These are phyloP conservation scores for Acheta domesticus DNA, from an alignment of 2,888 invertebrate genomes.

Conservation along the genomic window DNA sequence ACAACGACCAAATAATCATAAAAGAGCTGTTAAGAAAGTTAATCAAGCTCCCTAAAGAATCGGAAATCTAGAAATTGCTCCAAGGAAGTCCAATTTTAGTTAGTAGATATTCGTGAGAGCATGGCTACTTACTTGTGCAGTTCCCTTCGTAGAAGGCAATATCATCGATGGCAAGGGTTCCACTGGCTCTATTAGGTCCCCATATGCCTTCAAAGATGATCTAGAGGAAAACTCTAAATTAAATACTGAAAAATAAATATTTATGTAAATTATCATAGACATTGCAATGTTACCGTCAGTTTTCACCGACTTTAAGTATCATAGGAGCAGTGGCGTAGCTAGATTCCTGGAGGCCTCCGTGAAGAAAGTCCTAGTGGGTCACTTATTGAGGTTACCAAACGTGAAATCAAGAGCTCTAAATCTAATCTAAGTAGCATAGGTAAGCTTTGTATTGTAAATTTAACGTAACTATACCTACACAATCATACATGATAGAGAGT, in stretches of 20 bases:
- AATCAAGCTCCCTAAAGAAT: background rate
- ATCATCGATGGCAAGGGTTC: constrained; percentile 48
- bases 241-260: background rate
- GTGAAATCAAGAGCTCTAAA: no score
- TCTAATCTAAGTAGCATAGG: no score
- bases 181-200: constrained; percentile 46
- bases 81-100: background rate
- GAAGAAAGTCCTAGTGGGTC: no score
- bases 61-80: background rate
- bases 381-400: no score
- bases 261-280: background rate
- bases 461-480: no score
- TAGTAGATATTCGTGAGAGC: no score
- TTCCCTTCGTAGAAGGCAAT: constrained; percentile 47
- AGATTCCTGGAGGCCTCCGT: no score
- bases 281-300: no score
- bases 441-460: no score
- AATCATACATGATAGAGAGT: no score
- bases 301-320: no score
- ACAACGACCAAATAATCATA: background rate
- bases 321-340: no score
- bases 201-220: constrained; percentile 48
- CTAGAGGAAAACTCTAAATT: constrained; percentile 37
- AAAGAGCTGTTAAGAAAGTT: background rate
- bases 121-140: constrained; percentile 43